Base-by-base conservation (phyloP, 1,140 invertebrate species). In the Ectropis grisescens region DNA sequence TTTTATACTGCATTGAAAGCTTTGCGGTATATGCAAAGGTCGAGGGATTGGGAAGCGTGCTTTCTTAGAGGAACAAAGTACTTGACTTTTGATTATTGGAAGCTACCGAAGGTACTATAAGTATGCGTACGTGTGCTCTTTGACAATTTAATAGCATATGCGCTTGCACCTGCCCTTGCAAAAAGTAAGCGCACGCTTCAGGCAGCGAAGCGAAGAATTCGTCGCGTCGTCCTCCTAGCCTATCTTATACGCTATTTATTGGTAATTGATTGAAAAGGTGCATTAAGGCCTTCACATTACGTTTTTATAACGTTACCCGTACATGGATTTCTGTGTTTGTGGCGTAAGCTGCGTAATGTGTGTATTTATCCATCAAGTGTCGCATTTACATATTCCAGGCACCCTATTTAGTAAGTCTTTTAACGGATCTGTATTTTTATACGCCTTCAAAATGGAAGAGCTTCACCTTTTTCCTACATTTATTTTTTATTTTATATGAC, bases 121-220 rank as follows among this genome's bases (percentile, higher is more conserved):
- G 56, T 44, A 44, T 41, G 38, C 41, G 44, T 67, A 51, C 45
- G 51, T 58, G 61, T 67, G 53, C 49, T 68, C 68, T 74, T 76
- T 78, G 75, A 78, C 69, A 80, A 71, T 78, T 75, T 80, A 78
- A 80, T 72, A 74, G 69, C 75, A 80, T 75, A 75, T 80, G 72
- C 58, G 50, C 53, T 24, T 53, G 58, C 75, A 80, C 75, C 75
- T 80, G 75, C 70, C 52, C 23, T 39, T 72, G 68, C 70, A 80
- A 80, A 80, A 80, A 76, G 61, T 67, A 72, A 57, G 61, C 50
- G 57, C 71, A 74, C 61, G 75, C 69, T 76, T 75, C 65, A 66
- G 65, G 68, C 70, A 47, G 57, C 45, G 67, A 59, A 65, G 67
- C 58, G 64, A 48, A 64, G 71, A 70, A 80, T 80, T 74, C 68